These are phyloP conservation scores for Cosmia pyralina DNA, from an alignment of 2,888 invertebrate species.

Conservation along the genomic window DNA sequence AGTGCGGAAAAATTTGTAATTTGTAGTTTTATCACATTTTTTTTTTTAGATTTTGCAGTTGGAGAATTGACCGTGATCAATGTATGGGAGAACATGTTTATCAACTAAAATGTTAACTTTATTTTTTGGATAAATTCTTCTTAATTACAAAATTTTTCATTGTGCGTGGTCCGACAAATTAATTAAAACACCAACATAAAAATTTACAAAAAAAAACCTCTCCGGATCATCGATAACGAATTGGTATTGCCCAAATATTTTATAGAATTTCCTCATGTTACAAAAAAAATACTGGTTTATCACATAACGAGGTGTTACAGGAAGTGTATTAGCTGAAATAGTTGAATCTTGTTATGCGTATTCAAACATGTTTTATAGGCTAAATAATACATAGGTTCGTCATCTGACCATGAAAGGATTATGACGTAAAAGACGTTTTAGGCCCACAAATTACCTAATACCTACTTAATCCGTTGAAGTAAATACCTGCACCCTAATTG, in stretches of 20 bases:
- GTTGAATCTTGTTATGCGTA: conserved; percentile 5
- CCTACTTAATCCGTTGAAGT: conserved; percentile 28
- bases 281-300: conserved; percentile 3
- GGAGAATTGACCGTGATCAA: too few species aligned
- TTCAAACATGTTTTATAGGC: conserved; percentile 8
- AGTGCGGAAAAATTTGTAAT: too few species aligned
- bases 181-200: too few species aligned
- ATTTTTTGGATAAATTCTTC: too few species aligned
- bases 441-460: neutral
- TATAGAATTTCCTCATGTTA: neutral
- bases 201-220: too few species aligned
- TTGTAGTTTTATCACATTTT: too few species aligned
- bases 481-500: too few species aligned
- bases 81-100: too few species aligned
- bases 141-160: too few species aligned
- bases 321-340: conserved; percentile 14
- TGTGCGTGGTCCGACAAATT: too few species aligned
- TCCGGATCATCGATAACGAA: neutral
- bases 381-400: conserved; percentile 14
- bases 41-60: too few species aligned
- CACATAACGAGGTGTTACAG: neutral
- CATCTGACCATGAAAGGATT: conserved; percentile 50
- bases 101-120: too few species aligned
- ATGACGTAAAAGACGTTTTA: conserved; percentile 22
- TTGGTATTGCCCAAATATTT: neutral